Base-by-base conservation (phyloP, 2,888 invertebrate species). In the Barypeithes pellucidus region DNA sequence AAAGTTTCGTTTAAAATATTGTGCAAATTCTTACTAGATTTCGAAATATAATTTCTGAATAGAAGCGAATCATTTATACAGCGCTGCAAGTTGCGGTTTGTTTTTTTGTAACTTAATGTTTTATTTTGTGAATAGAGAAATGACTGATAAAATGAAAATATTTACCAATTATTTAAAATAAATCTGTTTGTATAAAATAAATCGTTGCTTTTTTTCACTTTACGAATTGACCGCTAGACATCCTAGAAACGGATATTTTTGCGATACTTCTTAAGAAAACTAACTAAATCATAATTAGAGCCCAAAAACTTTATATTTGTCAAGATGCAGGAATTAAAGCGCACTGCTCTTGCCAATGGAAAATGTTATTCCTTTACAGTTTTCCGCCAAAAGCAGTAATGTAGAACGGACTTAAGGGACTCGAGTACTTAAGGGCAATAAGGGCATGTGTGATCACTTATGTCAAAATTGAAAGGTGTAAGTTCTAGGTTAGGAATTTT, bases 391-490 rank as follows among this genome's bases (percentile, higher is more conserved):
- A 3, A 7, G 18, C 3, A 9, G 11, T 50, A 50, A 11, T 22
- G 50, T 20, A 50, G n/a, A 22, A 24, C 52, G 9, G 12, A 24
- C 52, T 24, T 52, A 24, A 52, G n/a, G 1, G 4, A 52, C n/a
- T n/a, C n/a, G n/a, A n/a, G n/a, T 8, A 33, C 33, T 8, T 5
- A 4, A 33, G 33, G 8, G 8, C 33, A 33, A 33, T 33, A 33
- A 33, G 8, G 33, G 33, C 8, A 5, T 5, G 33, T 24, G n/a
- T 14, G 4, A 16, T 33, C 12, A 16, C 33, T 24, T 29, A 12
- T 14, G 54, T 57, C 54, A 57, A 33, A 36, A 18, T 57, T 52
- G 24, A 5, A 18, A 29, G 52, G 52, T 52, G n/a, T 52, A 52
- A 8, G 33, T 39, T 12, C 1, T 39, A 39, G 39, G 39, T 39